These are phyloP conservation scores for Calcarius lapponicus DNA, from an alignment of 2,797 vertebrate species.

Conservation along the genomic window DNA sequence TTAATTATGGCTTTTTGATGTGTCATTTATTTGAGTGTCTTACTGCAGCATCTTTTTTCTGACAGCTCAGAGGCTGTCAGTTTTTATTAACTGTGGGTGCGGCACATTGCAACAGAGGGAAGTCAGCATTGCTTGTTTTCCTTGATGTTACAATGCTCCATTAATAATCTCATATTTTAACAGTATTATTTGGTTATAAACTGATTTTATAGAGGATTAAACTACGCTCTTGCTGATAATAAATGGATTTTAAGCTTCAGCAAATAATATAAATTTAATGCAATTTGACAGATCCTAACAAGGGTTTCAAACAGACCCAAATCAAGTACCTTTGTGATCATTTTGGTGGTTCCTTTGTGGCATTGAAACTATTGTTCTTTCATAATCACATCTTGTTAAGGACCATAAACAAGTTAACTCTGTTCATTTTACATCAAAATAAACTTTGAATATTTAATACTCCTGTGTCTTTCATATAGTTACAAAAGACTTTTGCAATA, in stretches of 20 bases:
- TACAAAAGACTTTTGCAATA: not conserved
- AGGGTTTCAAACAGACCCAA: not conserved
- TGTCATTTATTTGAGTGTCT: not conserved
- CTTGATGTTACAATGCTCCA: conserved; percentile 20
- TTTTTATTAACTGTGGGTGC: conserved; percentile 16
- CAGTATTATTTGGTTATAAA: conserved; percentile 28
- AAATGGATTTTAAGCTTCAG: conserved; percentile 60
- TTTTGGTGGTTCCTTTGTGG: not conserved
- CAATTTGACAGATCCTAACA: conserved; percentile 17
- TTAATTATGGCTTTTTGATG: not conserved
- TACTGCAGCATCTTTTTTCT: not conserved
- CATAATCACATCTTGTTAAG: conserved; percentile 8
- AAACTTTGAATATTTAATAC: conserved; percentile 10
- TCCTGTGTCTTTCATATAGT: not conserved
- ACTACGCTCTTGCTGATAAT: conserved; percentile 7
- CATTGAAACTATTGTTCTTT: not conserved
- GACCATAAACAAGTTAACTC: not conserved
- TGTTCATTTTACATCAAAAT: not conserved
- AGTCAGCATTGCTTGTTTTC: conserved; percentile 38
- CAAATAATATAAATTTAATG: conserved; percentile 45
- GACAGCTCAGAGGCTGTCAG: not conserved
- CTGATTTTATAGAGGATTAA: conserved; percentile 37
- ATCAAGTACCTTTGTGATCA: not conserved
- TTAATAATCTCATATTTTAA: conserved; percentile 38
- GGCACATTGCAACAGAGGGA: not conserved